These are phyloP conservation scores for Plectrocnemia conspersa DNA, from an alignment of 1,140 invertebrate species.

Conservation along the genomic window DNA sequence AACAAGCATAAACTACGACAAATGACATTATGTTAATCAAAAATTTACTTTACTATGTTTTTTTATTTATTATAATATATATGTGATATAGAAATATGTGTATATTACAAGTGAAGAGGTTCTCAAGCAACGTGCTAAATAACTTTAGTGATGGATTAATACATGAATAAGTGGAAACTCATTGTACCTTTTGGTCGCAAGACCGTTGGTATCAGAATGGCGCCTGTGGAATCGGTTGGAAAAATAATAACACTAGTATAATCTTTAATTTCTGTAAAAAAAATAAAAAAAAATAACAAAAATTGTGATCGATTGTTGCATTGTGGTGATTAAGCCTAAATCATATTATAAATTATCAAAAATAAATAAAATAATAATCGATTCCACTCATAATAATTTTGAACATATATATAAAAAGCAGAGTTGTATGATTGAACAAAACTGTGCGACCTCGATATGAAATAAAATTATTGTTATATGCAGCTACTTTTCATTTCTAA, in stretches of 20 bases:
- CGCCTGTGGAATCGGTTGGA: slow-evolving; percentile 72
- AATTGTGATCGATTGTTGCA: slow-evolving; percentile 36
- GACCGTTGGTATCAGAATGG: slow-evolving; percentile 64
- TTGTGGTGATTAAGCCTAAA: slow-evolving; percentile 24
- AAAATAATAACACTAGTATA: slow-evolving; percentile 68
- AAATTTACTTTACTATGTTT: neutral
- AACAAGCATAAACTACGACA: neutral
- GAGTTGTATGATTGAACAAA: no score
- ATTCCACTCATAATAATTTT: slow-evolving; percentile 29
- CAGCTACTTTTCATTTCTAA: no score
- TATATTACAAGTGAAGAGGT: neutral
- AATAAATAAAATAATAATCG: slow-evolving; percentile 16
- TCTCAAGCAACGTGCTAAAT: neutral
- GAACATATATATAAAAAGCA: no score
- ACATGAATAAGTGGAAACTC: slow-evolving; percentile 29
- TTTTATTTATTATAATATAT: no score
- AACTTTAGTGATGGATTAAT: slow-evolving; percentile 22
- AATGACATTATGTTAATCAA: neutral
- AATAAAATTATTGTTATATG: no score
- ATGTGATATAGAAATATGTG: no score
- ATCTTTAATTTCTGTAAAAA: slow-evolving; percentile 71
- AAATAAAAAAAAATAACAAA: slow-evolving; percentile 48
- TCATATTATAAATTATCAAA: slow-evolving; percentile 11
- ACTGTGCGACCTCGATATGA: no score
- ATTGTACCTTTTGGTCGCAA: slow-evolving; percentile 67